Evolutionary conservation across 2,797 vertebrate genomes (phyloP).

Genomic region (Clarias fuscus): DNA sequence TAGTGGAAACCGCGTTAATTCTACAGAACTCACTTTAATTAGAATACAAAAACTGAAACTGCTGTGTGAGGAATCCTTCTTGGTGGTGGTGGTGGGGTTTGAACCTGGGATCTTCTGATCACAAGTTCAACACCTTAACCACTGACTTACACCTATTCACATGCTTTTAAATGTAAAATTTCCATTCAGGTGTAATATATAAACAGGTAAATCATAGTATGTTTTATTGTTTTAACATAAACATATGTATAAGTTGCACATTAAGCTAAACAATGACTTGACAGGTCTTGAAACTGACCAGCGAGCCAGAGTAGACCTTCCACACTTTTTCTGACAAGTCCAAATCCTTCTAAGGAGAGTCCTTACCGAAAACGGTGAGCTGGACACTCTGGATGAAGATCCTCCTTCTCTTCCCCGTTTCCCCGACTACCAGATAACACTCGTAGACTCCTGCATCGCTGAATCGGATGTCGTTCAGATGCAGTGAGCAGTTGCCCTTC

Average conservation of each 20-base stretch:
- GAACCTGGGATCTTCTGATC: too few species aligned
- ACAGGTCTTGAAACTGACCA: neutral
- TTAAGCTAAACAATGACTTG: neutral
- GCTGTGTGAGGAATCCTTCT: neutral
- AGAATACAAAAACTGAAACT: neutral
- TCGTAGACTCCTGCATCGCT: slow-evolving; percentile 66
- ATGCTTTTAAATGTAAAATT: too few species aligned
- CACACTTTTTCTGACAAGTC: neutral
- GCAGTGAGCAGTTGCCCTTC: slow-evolving; percentile 70
- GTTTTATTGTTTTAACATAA: too few species aligned
- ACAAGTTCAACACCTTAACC: too few species aligned
- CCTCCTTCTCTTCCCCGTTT: slow-evolving; percentile 24
- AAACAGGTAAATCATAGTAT: too few species aligned
- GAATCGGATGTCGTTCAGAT: slow-evolving; percentile 66
- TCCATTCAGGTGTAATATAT: too few species aligned
- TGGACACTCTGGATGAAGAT: slow-evolving; percentile 67
- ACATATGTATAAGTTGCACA: too few species aligned
- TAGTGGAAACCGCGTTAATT: neutral
- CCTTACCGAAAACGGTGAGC: slow-evolving; percentile 65
- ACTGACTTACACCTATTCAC: too few species aligned
- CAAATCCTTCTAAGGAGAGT: neutral
- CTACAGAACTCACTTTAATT: neutral
- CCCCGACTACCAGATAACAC: slow-evolving; percentile 66
- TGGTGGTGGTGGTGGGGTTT: too few species aligned
- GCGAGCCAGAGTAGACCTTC: neutral